Evolutionary conservation across 2,113 vertebrate genomes (phyloP).

Genomic region (Anguilla rostrata): DNA sequence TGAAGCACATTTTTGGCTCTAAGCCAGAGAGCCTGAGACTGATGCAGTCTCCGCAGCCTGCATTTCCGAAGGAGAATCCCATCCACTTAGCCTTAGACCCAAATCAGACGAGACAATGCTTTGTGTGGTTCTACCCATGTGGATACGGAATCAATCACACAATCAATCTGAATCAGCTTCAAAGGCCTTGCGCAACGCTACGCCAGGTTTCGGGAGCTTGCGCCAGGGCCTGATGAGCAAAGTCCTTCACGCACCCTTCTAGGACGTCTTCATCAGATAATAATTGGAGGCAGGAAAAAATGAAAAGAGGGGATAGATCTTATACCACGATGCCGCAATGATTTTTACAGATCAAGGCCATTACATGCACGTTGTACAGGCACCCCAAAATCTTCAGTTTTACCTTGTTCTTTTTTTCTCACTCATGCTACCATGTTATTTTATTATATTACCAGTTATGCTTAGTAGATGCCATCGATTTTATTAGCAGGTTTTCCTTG

Average conservation of each 20-base stretch:
- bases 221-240: not conserved
- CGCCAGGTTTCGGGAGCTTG: not conserved
- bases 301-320: not conserved
- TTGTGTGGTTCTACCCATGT: not conserved
- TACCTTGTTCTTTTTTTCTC: not conserved
- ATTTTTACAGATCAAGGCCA: not conserved
- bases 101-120: constrained; percentile 3
- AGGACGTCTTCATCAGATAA: constrained; percentile 1
- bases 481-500: not conserved
- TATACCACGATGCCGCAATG: not conserved
- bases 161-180: constrained; percentile 1
- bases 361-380: not conserved
- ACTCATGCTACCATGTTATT: not conserved
- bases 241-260: not conserved
- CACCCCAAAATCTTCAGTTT: not conserved
- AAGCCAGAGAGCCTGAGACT: not conserved
- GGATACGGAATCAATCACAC: not conserved
- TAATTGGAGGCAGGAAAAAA: not conserved
- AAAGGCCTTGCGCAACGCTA: not conserved
- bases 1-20: not conserved
- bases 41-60: not conserved
- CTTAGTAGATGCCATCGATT: not conserved
- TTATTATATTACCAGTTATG: not conserved
- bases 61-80: constrained; percentile 2
- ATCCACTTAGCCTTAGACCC: constrained; percentile 7